A percentile compares a stretch with the other conserved stretches of the same genome.
These are phyloP conservation scores for Enteromius fasciolatus DNA, from an alignment of 2,797 vertebrate genomes.

Conservation along the genomic window DNA sequence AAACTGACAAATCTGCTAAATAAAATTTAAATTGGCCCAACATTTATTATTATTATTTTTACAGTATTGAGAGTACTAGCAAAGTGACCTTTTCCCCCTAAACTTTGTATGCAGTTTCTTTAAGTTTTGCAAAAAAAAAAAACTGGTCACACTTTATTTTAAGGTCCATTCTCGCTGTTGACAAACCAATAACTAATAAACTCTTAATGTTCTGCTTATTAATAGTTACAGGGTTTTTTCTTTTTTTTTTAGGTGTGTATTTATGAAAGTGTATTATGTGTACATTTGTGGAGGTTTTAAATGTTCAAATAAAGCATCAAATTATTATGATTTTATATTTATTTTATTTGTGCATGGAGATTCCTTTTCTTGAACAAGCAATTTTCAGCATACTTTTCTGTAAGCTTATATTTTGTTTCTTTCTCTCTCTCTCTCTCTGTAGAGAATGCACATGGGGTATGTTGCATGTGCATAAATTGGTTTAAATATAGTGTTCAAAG, in stretches of 20 bases:
- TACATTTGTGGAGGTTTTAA: not conserved
- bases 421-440: not conserved
- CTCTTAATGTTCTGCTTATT: not conserved
- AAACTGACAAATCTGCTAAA: no score
- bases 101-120: not conserved
- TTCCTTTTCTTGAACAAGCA: not conserved
- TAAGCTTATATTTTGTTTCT: slow-evolving; percentile 15
- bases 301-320: not conserved
- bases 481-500: slow-evolving; percentile 38
- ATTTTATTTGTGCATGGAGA: no score
- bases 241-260: not conserved
- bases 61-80: not conserved
- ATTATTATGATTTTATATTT: no score
- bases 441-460: slow-evolving; percentile 22
- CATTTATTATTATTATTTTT: no score
- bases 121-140: not conserved
- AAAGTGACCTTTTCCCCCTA: not conserved
- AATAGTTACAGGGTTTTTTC: not conserved
- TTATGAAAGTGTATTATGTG: not conserved
- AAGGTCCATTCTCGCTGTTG: not conserved
- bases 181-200: not conserved
- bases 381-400: not conserved
- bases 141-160: not conserved
- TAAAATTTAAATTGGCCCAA: no score
- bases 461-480: slow-evolving; percentile 28